Percentiles rank a stretch among this genome's conserved stretches.
These are phyloP conservation scores for Platypus cylindrus DNA, from an alignment of 2,888 invertebrate genomes.

Conservation along the genomic window DNA sequence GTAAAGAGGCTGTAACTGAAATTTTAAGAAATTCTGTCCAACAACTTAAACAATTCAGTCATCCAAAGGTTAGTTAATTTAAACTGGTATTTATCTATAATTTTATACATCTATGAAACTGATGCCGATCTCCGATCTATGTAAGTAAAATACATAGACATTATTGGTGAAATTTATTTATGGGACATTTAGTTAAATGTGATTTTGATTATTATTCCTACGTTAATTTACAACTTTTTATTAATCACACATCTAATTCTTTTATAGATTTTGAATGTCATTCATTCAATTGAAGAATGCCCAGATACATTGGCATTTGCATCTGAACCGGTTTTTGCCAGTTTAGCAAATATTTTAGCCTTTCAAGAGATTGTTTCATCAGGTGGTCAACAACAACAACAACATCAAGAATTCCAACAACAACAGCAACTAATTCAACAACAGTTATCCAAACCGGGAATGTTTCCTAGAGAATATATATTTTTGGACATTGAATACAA, in stretches of 20 bases:
- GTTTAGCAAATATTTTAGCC: slow-evolving; percentile 79
- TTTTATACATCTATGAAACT: no score
- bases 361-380: slow-evolving; percentile 50
- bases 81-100: neutral
- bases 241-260: slow-evolving; percentile 1
- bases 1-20: slow-evolving; percentile 86
- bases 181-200: neutral
- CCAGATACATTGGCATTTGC: slow-evolving; percentile 85
- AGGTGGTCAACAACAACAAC: slow-evolving; percentile 28
- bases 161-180: neutral
- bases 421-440: slow-evolving; percentile 37
- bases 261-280: slow-evolving; percentile 43
- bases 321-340: slow-evolving; percentile 81
- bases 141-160: neutral
- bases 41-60: slow-evolving; percentile 68
- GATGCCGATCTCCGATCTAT: neutral
- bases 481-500: slow-evolving; percentile 88
- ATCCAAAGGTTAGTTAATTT: slow-evolving; percentile 48
- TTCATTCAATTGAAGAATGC: slow-evolving; percentile 69
- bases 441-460: slow-evolving; percentile 36
- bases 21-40: slow-evolving; percentile 67
- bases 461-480: slow-evolving; percentile 65
- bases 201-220: neutral
- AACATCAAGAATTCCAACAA: slow-evolving; percentile 30
- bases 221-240: neutral